Evolutionary conservation across 2,888 invertebrate species (phyloP).

Genomic region (Caenorhabditis sp.): DNA sequence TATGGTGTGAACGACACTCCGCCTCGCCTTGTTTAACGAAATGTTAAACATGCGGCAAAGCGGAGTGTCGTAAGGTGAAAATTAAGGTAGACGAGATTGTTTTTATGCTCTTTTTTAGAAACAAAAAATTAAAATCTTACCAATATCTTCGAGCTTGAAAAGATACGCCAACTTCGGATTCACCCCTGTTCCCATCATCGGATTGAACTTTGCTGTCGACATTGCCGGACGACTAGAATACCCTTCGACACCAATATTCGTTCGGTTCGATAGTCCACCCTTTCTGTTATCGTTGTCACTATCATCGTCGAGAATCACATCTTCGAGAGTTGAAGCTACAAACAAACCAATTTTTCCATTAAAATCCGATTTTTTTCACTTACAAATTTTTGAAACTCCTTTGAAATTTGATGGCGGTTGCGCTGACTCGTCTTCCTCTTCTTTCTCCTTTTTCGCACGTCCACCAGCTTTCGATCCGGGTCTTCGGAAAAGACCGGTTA

Average conservation of each 20-base stretch:
- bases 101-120: not conserved
- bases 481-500: conserved; percentile 59
- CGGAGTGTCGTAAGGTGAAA: too few relatives aligned
- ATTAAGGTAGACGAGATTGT: too few relatives aligned
- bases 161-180: conserved; percentile 45
- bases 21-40: too few relatives aligned
- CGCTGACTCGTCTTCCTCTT: conserved; percentile 14
- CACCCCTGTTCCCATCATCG: conserved; percentile 32
- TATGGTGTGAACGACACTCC: too few relatives aligned
- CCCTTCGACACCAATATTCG: conserved; percentile 7
- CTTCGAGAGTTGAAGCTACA: conserved; percentile 30
- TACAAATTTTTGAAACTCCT: conserved; percentile 20
- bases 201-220: conserved; percentile 12
- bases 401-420: conserved; percentile 29
- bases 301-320: conserved; percentile 24
- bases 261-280: not conserved
- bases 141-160: conserved; percentile 57
- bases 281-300: not conserved
- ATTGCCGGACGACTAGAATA: conserved; percentile 24
- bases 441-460: conserved; percentile 26
- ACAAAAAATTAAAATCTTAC: conserved; percentile 16
- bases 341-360: not conserved
- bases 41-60: too few relatives aligned
- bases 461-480: conserved; percentile 44
- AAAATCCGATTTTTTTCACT: not conserved